Conservation (phyloP, 2,888 invertebrate genomes). For the Tubulanus polymorphus region DNA sequence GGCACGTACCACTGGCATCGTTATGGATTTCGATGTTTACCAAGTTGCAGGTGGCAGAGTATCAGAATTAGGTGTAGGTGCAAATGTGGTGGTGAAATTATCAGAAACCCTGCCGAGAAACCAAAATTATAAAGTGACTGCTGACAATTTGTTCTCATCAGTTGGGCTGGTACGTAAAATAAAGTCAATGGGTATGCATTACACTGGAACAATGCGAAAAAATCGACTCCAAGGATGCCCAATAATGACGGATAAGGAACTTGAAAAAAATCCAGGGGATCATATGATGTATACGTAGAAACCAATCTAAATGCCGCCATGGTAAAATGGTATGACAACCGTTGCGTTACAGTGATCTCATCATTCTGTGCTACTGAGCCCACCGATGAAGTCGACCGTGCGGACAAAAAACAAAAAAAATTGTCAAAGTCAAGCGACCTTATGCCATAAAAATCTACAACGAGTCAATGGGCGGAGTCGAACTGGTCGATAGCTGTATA, state of each 20-base stretch:
- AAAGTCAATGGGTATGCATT: constrained; percentile 10
- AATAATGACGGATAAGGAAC: background rate
- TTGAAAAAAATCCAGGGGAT: constrained; percentile 1
- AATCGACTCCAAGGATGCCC: constrained; percentile 3
- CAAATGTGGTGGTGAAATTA: constrained; percentile 13
- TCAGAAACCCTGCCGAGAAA: constrained; percentile 1
- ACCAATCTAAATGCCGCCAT: background rate
- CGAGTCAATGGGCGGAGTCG: constrained; percentile 6
- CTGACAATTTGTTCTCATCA: constrained; percentile 14
- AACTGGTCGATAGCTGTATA: constrained; percentile 6
- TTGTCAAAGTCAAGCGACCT: constrained; percentile 6
- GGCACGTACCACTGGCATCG: constrained; percentile 6
- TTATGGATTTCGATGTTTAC: constrained; percentile 15
- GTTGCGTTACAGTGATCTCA: constrained; percentile 1
- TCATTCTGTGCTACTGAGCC: background rate
- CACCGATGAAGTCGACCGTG: constrained; percentile 1
- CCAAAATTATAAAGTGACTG: constrained; percentile 15
- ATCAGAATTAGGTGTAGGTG: constrained; percentile 9
- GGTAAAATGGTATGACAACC: constrained; percentile 8
- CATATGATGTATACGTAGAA: constrained; percentile 1
- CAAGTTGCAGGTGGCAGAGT: constrained; percentile 2
- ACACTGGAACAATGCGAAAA: constrained; percentile 14
- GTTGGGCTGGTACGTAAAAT: constrained; percentile 8
- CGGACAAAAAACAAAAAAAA: background rate
- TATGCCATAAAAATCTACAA: constrained; percentile 12